A percentile compares a stretch with the other conserved stretches of the same genome.
Evolutionary conservation across 2,888 invertebrate species (phyloP).

Genomic region (Drosophila atroscutellata): DNA sequence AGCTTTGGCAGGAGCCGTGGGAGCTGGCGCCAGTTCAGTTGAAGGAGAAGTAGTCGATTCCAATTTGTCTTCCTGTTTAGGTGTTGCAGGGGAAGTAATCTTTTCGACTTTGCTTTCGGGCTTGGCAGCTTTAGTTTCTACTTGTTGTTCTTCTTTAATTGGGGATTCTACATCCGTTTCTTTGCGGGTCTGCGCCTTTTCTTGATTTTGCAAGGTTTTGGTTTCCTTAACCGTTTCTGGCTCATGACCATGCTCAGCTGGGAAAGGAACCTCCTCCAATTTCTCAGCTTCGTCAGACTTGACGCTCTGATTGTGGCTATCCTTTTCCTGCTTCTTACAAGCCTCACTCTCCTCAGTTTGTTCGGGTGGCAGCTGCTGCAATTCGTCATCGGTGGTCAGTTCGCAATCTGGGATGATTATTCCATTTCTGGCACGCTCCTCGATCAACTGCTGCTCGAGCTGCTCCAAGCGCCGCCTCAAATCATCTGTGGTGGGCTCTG

Average conservation of each 20-base stretch:
- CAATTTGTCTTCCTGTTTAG: neutral
- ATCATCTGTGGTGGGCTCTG: slow-evolving; percentile 60
- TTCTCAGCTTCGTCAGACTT: slow-evolving; percentile 52
- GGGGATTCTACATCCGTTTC: slow-evolving; percentile 16
- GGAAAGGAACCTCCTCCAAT: slow-evolving; percentile 12
- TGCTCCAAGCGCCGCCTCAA: slow-evolving; percentile 73
- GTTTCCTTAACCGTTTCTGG: slow-evolving; percentile 66
- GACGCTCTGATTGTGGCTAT: slow-evolving; percentile 59
- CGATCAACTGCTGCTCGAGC: slow-evolving; percentile 72
- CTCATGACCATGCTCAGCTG: slow-evolving; percentile 13
- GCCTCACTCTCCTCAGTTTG: slow-evolving; percentile 37
- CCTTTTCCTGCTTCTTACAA: slow-evolving; percentile 56
- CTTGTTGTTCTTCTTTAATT: neutral
- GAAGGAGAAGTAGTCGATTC: neutral
- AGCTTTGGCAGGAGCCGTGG: neutral
- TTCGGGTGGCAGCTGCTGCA: neutral
- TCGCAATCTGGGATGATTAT: slow-evolving; percentile 30
- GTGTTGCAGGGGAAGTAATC: neutral
- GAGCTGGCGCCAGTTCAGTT: neutral
- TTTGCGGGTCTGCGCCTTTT: slow-evolving; percentile 56
- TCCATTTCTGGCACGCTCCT: slow-evolving; percentile 52
- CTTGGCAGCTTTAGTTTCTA: neutral
- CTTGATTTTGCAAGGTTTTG: slow-evolving; percentile 67
- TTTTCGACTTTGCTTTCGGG: neutral
- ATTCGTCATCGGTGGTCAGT: slow-evolving; percentile 5